Percentiles rank a stretch among this genome's conserved stretches.
These are phyloP conservation scores for Cheiracanthium punctorium DNA, from an alignment of 2,888 invertebrate genomes.

Conservation along the genomic window DNA sequence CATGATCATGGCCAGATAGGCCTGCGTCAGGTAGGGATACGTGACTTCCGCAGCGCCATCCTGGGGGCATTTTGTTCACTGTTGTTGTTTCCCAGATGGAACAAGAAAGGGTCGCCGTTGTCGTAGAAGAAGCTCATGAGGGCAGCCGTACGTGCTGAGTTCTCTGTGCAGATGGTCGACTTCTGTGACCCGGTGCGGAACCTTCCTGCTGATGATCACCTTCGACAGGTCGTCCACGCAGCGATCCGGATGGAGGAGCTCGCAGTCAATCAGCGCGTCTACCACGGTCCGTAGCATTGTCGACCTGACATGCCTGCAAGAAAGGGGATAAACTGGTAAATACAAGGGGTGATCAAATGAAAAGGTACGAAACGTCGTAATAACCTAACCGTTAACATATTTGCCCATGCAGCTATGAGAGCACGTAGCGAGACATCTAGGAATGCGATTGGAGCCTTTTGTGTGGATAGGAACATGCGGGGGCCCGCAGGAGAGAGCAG, in stretches of 20 bases:
- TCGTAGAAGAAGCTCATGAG: neutral
- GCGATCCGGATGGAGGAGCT: neutral
- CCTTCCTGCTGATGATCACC: neutral
- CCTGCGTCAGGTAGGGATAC: neutral
- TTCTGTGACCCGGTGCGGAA: neutral
- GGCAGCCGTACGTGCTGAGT: neutral
- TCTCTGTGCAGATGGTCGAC: neutral
- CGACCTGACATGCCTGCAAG: neutral
- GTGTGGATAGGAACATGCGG: no score
- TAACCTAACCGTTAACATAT: no score
- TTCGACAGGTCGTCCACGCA: neutral
- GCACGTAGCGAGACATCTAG: no score
- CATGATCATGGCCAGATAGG: neutral
- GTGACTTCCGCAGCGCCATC: neutral
- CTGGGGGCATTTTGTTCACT: neutral
- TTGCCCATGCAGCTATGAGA: no score
- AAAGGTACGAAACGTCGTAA: no score
- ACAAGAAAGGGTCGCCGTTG: no score
- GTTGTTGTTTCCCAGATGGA: no score
- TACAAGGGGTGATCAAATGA: no score
- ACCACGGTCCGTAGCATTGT: neutral
- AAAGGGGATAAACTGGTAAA: no score
- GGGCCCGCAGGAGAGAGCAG: no score
- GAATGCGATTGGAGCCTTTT: no score
- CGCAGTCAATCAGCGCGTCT: neutral